Base-by-base conservation (phyloP, 2,888 invertebrate genomes). In the Thera britannica region DNA sequence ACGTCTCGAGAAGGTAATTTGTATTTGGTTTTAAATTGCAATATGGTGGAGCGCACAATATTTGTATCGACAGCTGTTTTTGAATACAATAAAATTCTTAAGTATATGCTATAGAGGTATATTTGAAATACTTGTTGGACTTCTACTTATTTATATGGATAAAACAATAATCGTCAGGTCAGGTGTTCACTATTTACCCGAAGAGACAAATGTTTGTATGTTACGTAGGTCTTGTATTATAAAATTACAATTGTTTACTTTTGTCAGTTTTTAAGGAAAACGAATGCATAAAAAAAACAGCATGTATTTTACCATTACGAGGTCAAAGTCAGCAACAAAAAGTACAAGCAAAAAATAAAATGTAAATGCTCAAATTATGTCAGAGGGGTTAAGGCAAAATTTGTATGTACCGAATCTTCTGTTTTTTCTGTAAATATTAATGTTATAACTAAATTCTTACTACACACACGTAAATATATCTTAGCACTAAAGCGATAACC, bases 401-500 rank as follows among this genome's bases (percentile, higher is more conserved):
- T 23, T 23, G 23, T 23, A 23, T 23, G 23, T 23, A 23, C 23
- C 38, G 38, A 38, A 2, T 44, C 44, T 44, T 44, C 38, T 44
- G 44, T 44, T 7, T 9, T 46, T 52, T 2, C 2, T 52, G 5
- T 3, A 12, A 2, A 51, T 52, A 34, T 52, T 5, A 8, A 34
- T n/a, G 36, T 7, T 9, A 57, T 23, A 51, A n/a, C 41, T 46
- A 7, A 35, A 52, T 54, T 54, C 6, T 49, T 36, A n/a, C 6
- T 9, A 51, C 44, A 12, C 2, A 12, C 1, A 52, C 48, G 11
- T 34, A 51, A 60, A 44, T 4, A 51, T 73, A 73, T 70, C 71
- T 75, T 68, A 73, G 73, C 71, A 72, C 35, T 63, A 44, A 48
- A 65, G 51, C 55, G 79, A 79, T 78, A 79, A 75, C 75, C 74